phyloP scores from a whole-genome alignment of 2,113 vertebrate species.

The Lasiurus borealis region DNA sequence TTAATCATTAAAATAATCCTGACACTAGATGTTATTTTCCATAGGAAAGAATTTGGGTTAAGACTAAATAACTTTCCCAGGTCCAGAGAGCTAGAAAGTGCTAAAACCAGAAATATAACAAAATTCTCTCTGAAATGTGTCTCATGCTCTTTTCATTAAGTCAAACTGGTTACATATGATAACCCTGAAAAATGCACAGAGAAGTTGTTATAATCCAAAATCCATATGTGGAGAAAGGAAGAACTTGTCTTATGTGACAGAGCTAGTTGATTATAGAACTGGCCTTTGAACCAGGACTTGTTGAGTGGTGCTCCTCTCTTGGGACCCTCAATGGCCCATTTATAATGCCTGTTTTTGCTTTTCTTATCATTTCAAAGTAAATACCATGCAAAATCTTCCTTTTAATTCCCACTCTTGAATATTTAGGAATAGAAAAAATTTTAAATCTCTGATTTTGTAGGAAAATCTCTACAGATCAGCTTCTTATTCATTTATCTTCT shows the following conservation, averaged over 20 bases:
- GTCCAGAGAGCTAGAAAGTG: neutral
- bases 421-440: slow-evolving; percentile 43
- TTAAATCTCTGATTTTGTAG: slow-evolving; percentile 59
- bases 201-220: neutral
- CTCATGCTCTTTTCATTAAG: neutral
- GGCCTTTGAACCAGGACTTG: neutral
- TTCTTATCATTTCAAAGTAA: neutral
- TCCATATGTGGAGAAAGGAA: neutral
- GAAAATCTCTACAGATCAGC: slow-evolving; percentile 60
- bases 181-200: neutral
- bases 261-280: neutral
- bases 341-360: neutral
- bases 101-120: neutral
- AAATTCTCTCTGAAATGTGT: neutral
- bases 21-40: neutral
- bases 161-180: neutral
- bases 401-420: slow-evolving; percentile 26
- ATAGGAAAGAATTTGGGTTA: neutral
- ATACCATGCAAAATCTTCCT: neutral
- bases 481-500: slow-evolving; percentile 64
- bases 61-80: neutral
- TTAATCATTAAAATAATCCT: neutral
- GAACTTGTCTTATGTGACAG: neutral
- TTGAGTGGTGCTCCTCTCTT: neutral
- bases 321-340: neutral